These are phyloP conservation scores for Drosophila subobscura DNA, from an alignment of 1,140 invertebrate species.

Conservation along the genomic window DNA sequence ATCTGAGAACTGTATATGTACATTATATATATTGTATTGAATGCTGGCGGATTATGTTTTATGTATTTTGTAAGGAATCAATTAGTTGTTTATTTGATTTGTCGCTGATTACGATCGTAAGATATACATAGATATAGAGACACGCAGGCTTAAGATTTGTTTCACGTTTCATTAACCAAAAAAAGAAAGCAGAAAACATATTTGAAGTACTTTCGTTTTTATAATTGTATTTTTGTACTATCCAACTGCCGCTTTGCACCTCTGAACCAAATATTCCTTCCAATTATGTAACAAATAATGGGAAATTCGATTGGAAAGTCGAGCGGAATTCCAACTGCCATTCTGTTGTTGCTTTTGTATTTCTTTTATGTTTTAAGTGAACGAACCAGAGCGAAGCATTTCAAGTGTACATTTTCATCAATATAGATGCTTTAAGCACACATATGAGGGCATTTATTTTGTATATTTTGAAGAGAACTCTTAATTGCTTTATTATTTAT, in stretches of 20 bases:
- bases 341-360: constrained; percentile 54
- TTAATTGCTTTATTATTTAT: constrained; percentile 69
- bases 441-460: constrained; percentile 60
- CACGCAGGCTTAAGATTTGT: constrained; percentile 56
- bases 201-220: constrained; percentile 10
- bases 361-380: constrained; percentile 48
- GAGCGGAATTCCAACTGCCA: constrained; percentile 26
- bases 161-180: constrained; percentile 63
- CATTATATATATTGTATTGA: constrained; percentile 32
- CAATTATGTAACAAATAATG: constrained; percentile 35
- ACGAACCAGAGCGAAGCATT: constrained; percentile 70
- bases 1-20: constrained; percentile 71
- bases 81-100: constrained; percentile 62
- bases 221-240: constrained; percentile 20
- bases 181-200: neutral
- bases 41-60: constrained; percentile 67
- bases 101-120: constrained; percentile 45
- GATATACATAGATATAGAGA: constrained; percentile 16
- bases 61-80: constrained; percentile 72
- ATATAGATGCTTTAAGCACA: constrained; percentile 74
- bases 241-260: constrained; percentile 34
- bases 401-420: constrained; percentile 76
- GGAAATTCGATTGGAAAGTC: constrained; percentile 1
- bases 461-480: constrained; percentile 37
- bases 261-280: constrained; percentile 43